Conservation (phyloP, 2,113 vertebrate genomes). For the Ariopsis seemanni region DNA sequence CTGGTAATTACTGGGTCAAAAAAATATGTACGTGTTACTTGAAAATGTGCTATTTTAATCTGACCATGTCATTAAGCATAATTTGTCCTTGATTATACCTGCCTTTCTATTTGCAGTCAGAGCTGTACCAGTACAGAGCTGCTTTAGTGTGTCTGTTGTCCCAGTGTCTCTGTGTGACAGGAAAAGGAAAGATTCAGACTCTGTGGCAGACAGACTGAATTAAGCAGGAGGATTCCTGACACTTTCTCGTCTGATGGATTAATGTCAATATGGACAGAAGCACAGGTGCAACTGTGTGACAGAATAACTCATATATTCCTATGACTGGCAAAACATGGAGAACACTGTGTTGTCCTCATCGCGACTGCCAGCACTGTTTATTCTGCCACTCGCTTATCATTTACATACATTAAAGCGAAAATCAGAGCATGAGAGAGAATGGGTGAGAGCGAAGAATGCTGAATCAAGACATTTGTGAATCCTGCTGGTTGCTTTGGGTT, state of each 20-base stretch:
- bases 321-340: not conserved
- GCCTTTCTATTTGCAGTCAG: not conserved
- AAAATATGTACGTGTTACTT: not conserved
- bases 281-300: constrained; percentile 20
- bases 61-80: not conserved
- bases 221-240: constrained; percentile 21
- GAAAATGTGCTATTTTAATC: not conserved
- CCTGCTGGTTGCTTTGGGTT: not conserved
- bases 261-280: constrained; percentile 30
- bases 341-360: not conserved
- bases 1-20: not conserved
- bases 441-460: not conserved
- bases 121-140: not conserved
- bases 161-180: not conserved
- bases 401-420: constrained; percentile 1
- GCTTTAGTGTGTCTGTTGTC: constrained; percentile 5
- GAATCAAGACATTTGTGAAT: not conserved
- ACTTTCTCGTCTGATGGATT: constrained; percentile 37
- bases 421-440: not conserved
- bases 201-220: constrained; percentile 32
- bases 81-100: not conserved
- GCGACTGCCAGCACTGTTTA: not conserved
- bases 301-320: constrained; percentile 17
- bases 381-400: not conserved
- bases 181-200: not conserved